A percentile compares a stretch with the other conserved stretches of the same genome.
Conservation (phyloP, 2,888 invertebrate genomes). For the Philereme transversata region DNA sequence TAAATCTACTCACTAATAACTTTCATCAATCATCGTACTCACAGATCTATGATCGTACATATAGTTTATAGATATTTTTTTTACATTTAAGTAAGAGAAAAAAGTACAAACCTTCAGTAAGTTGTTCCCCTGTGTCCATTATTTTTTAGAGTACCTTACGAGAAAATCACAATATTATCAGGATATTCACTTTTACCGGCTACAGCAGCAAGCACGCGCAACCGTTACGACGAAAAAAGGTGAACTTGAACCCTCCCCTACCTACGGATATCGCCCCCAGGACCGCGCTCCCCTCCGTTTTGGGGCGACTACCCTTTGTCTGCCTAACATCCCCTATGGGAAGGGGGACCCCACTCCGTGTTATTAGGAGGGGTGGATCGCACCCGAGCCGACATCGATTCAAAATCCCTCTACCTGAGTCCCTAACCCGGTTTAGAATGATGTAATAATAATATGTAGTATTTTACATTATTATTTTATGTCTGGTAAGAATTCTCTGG, state of each 20-base stretch:
- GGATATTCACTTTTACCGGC: background rate
- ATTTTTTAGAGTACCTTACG: constrained; percentile 30
- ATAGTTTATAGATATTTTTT: too few species aligned
- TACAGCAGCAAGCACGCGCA: constrained; percentile 40
- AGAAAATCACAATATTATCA: constrained; percentile 15
- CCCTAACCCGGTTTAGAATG: constrained; percentile 39
- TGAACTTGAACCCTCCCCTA: constrained; percentile 69
- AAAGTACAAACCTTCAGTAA: constrained; percentile 26
- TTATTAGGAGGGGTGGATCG: constrained; percentile 71
- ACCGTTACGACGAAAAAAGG: constrained; percentile 60
- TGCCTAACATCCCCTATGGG: constrained; percentile 74
- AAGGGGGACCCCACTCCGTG: constrained; percentile 78
- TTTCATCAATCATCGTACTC: too few species aligned
- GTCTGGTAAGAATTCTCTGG: background rate
- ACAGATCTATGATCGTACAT: too few species aligned
- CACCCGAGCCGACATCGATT: constrained; percentile 69
- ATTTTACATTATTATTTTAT: constrained; percentile 1
- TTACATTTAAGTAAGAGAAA: too few species aligned
- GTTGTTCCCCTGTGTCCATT: constrained; percentile 36
- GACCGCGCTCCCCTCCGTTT: constrained; percentile 74
- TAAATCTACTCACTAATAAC: too few species aligned
- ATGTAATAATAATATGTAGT: constrained; percentile 42
- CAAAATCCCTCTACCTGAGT: constrained; percentile 64
- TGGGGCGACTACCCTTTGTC: constrained; percentile 82
- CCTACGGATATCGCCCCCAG: constrained; percentile 69